Evolutionary conservation across 2,113 vertebrate species (phyloP).

Genomic region (Onychorhynchus coronatus): DNA sequence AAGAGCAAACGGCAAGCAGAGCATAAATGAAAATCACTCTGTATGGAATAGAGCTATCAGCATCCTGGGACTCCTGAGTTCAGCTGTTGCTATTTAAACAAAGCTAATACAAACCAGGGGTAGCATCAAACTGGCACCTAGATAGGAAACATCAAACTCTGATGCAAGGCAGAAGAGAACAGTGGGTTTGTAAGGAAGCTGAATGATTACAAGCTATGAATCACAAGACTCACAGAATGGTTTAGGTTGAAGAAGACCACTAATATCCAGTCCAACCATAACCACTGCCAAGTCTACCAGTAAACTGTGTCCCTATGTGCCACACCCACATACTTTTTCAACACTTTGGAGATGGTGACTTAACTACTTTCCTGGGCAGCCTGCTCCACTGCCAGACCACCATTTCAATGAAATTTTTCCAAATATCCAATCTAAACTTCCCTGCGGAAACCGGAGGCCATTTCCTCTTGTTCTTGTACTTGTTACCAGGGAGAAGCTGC

Average conservation of each 20-base stretch:
- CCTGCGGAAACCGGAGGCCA: not conserved
- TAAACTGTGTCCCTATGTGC: not conserved
- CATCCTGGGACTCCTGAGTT: not conserved
- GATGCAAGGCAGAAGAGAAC: not conserved
- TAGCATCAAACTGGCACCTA: not conserved
- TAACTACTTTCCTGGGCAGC: not conserved
- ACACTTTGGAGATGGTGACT: too few species aligned
- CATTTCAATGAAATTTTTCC: not conserved
- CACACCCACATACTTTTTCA: not conserved
- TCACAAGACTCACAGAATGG: not conserved
- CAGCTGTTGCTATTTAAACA: not conserved
- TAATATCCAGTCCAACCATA: not conserved
- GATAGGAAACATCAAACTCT: not conserved
- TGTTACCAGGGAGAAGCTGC: not conserved
- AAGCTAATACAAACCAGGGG: not conserved
- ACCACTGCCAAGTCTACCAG: not conserved
- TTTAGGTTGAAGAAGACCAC: not conserved
- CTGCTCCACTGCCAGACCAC: not conserved
- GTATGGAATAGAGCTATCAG: not conserved
- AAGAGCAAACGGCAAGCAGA: not conserved
- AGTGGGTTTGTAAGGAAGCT: not conserved
- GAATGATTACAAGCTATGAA: not conserved
- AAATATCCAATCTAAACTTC: not conserved
- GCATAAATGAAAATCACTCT: not conserved
- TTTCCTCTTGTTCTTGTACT: not conserved